These are phyloP conservation scores for Neoaliturus tenellus DNA, from an alignment of 2,888 invertebrate species.

Conservation along the genomic window DNA sequence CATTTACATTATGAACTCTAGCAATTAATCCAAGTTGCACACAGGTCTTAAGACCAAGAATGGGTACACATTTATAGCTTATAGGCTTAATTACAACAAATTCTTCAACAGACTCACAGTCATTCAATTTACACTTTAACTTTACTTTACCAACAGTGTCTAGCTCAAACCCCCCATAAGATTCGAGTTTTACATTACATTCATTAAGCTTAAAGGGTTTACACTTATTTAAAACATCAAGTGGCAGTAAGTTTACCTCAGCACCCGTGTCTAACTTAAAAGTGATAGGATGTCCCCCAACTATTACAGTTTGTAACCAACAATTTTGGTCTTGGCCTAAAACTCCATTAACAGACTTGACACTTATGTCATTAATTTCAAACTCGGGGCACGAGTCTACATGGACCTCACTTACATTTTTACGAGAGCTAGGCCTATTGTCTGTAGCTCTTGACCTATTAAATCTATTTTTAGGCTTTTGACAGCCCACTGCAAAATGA, in stretches of 20 bases:
- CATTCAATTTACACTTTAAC: not conserved
- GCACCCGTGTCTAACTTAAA: slow-evolving; percentile 8
- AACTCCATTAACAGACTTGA: too few species aligned
- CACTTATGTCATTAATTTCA: too few species aligned
- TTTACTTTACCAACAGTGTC: not conserved
- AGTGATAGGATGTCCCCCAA: not conserved
- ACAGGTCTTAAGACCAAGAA: not conserved
- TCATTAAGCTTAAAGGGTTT: not conserved
- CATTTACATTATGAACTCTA: not conserved
- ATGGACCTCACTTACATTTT: too few species aligned
- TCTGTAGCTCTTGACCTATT: not conserved
- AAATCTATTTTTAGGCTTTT: not conserved
- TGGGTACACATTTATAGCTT: not conserved
- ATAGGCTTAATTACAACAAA: not conserved
- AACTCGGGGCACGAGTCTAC: too few species aligned
- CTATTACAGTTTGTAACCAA: too few species aligned
- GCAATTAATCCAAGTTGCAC: too few species aligned
- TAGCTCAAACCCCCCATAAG: slow-evolving; percentile 28
- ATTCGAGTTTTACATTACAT: not conserved
- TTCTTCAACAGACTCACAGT: not conserved
- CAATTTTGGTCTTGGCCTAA: too few species aligned
- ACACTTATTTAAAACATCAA: not conserved
- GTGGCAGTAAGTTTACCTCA: not conserved
- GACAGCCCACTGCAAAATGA: slow-evolving; percentile 10
- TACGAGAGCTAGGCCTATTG: too few species aligned